Base-by-base conservation (phyloP, 1,140 invertebrate genomes). In the Lysiphlebus fabarum region DNA sequence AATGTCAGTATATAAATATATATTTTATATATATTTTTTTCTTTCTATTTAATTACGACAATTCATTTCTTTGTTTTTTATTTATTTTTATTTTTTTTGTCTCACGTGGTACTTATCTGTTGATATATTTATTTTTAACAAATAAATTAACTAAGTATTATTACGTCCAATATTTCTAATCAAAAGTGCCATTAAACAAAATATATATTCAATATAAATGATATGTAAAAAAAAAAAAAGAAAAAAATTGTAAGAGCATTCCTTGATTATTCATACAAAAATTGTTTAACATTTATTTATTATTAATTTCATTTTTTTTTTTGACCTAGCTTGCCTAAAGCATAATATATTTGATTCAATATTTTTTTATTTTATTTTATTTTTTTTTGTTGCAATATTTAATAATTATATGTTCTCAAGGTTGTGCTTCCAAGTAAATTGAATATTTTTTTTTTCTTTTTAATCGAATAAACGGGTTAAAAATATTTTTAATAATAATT, bases 1-100 rank as follows among this genome's bases (percentile, higher is more conserved):
- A 67, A 68, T 59, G 47, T 64, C 45, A 60, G 58, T 54, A 34
- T 41, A 11, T 36, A 3, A 8, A 7, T n/a, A 37, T 41, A 50
- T 41, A 41, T 42, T n/a, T 59, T 34, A 48, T 53, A 48, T 47
- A 42, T 12, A 26, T 40, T 50, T 47, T 41, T 47, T 17, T 8
- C 40, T 34, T 38, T 41, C 2, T 26, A 26, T 26, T 1, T 26
- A 26, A 26, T 26, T 26, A 10, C 8, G 12, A 7, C 14, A 56
- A 38, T 26, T 14, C 1, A 11, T 50, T 50, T 50, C 26, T 10
- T 38, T 9, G 10, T 7, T 37, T 34, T 4, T 36, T 49, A 34
- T 37, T 37, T 51, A 38, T 51, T 51, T 26, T 17, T 11, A 7
- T 49, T 49, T 0, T 34, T 49, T 49, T 11, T 40, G n/a, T n/a